phyloP scores from a whole-genome alignment of 2,113 vertebrate genomes.

The Falcunculus frontatus region DNA sequence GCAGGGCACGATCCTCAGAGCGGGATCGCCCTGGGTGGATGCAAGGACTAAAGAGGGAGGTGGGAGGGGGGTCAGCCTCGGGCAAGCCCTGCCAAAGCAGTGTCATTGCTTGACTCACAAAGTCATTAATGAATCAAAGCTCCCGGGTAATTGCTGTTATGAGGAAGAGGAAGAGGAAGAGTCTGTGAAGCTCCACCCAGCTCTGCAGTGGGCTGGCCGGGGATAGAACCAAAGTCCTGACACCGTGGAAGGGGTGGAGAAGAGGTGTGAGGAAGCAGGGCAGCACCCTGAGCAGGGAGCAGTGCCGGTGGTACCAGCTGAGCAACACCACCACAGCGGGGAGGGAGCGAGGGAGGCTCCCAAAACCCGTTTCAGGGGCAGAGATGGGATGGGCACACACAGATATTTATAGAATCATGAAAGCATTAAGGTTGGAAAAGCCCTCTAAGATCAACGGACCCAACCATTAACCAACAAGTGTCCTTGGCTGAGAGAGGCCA shows the following conservation, averaged over 20 bases:
- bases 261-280: not conserved
- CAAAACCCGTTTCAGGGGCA: fast-evolving
- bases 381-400: not conserved
- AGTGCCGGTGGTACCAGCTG: fast-evolving
- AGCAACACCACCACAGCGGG: fast-evolving
- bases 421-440: not conserved
- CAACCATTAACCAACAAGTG: not conserved
- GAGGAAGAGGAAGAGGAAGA: slow-evolving; percentile 43
- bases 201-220: not conserved
- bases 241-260: not conserved
- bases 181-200: not conserved
- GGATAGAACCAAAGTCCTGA: not conserved
- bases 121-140: slow-evolving; percentile 3
- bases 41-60: not conserved
- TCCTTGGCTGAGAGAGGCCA: not conserved
- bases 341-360: not conserved
- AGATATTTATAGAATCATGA: not conserved
- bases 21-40: not conserved
- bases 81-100: not conserved
- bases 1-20: not conserved
- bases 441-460: not conserved
- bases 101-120: not conserved
- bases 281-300: not conserved
- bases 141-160: not conserved
- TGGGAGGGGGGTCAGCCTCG: not conserved